Evolutionary conservation across 2,888 invertebrate genomes (phyloP), one percentile per base, ranked within the genome.

Genomic region (Idaea dimidiata): DNA sequence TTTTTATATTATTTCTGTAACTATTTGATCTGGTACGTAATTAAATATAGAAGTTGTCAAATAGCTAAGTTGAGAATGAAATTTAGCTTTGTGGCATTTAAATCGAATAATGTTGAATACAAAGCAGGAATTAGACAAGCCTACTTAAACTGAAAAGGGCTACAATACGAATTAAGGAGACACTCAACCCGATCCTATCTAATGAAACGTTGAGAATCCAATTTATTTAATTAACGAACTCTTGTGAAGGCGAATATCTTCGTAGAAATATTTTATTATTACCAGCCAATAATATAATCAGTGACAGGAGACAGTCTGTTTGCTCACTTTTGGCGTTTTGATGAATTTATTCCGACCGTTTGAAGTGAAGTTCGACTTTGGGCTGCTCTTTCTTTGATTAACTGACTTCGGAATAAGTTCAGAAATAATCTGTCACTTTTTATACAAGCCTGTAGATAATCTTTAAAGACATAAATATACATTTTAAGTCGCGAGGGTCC

Each of bases 251-350:
- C 54, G 54, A 54, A 54, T 16, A 54, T 54, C 16, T 54, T 54
- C 17, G 6, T 2, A 24, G 24, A 58, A 58, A 61, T 62, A 61
- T 56, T 60, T 62, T 60, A 66, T 63, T 61, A 60, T 60, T 57
- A 60, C 57, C 65, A 17, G 17, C 64, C 66, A 66, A 66, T 66
- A 66, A 67, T 63, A 65, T 66, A 66, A 67, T 63, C 65, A 64
- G 65, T 62, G 64, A 59, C 62, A 59, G 62, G 66, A 59, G 60
- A 62, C 53, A 62, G 33, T 24, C 57, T 65, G 54, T 16, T 17
- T 54, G 54, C 8, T 18, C 18, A 56, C 56, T 63, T 64, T 68
- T 60, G 64, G 62, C 64, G 63, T 64, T 66, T 69, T 66, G 70
- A 68, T 59, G 66, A 68, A 68, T 70, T 66, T 66, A 66, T 67